Evolutionary conservation across 1,140 invertebrate species (phyloP).

Genomic region (Acyrthosiphon pisum): DNA sequence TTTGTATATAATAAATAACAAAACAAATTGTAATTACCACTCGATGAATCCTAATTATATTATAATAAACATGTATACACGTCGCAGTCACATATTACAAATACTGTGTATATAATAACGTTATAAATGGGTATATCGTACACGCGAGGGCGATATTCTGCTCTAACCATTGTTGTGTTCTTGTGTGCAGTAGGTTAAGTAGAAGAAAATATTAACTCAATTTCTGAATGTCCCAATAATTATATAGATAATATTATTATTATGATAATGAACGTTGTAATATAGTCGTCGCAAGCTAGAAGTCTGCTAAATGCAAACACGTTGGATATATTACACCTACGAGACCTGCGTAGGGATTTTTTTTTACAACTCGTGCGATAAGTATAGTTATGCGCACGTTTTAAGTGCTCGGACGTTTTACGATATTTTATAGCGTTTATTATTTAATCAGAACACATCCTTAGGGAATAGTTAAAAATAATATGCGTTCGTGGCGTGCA

Average conservation of each 20-base stretch:
- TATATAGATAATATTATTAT: background rate
- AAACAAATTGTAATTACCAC: slow-evolving; percentile 12
- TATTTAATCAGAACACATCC: slow-evolving; percentile 25
- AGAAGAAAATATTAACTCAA: background rate
- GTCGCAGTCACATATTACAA: background rate
- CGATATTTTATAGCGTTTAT: background rate
- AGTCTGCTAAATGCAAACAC: background rate
- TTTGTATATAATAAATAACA: background rate
- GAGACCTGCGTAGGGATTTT: background rate
- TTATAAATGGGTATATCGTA: background rate
- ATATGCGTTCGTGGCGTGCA: background rate
- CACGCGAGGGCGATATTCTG: background rate
- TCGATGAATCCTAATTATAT: background rate
- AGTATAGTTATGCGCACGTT: background rate
- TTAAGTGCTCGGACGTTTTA: background rate
- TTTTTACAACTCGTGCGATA: background rate
- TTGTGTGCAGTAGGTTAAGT: background rate
- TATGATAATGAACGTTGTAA: background rate
- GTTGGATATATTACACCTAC: background rate
- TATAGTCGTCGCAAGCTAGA: background rate
- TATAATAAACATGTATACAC: background rate
- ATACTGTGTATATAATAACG: background rate
- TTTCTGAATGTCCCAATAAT: background rate
- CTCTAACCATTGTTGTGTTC: background rate
- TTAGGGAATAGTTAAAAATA: background rate